Percentiles rank a stretch among this genome's conserved stretches.
phyloP scores from a whole-genome alignment of 2,797 vertebrate species.

The Brotula barbata region DNA sequence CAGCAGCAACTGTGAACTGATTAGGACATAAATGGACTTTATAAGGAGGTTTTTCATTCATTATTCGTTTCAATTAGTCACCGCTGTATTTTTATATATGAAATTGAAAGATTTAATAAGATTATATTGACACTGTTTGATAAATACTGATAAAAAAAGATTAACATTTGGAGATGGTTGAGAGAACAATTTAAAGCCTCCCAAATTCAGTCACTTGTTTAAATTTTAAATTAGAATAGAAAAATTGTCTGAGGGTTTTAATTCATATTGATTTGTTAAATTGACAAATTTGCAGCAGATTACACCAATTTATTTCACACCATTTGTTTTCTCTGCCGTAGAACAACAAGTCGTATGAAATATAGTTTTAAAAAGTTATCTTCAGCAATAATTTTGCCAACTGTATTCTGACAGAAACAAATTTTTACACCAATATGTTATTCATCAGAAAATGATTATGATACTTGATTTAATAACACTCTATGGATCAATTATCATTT shows the following conservation, averaged over 20 bases:
- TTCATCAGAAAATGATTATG: background rate
- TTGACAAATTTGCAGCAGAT: slow-evolving; percentile 1
- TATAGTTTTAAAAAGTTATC: background rate
- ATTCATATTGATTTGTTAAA: slow-evolving; percentile 1
- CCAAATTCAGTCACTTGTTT: slow-evolving; percentile 7
- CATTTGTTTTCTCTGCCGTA: slow-evolving; percentile 3
- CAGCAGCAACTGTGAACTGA: slow-evolving; percentile 22
- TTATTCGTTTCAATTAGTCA: slow-evolving; percentile 56
- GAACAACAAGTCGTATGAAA: background rate
- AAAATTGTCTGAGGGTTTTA: background rate
- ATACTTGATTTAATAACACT: background rate
- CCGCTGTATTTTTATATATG: slow-evolving; percentile 35
- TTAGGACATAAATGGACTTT: slow-evolving; percentile 17
- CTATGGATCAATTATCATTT: slow-evolving; percentile 1
- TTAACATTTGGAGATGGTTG: slow-evolving; percentile 3
- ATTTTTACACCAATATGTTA: background rate
- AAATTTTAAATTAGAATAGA: background rate
- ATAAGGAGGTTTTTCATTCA: background rate
- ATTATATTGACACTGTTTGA: background rate
- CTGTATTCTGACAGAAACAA: background rate
- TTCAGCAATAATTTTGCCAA: no score
- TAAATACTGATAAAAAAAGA: slow-evolving; percentile 15
- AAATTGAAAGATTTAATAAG: slow-evolving; percentile 24
- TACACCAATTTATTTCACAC: slow-evolving; percentile 28
- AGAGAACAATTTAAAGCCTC: background rate